Evolutionary conservation across 2,113 vertebrate species (phyloP).

Genomic region (Sorex fumeus): DNA sequence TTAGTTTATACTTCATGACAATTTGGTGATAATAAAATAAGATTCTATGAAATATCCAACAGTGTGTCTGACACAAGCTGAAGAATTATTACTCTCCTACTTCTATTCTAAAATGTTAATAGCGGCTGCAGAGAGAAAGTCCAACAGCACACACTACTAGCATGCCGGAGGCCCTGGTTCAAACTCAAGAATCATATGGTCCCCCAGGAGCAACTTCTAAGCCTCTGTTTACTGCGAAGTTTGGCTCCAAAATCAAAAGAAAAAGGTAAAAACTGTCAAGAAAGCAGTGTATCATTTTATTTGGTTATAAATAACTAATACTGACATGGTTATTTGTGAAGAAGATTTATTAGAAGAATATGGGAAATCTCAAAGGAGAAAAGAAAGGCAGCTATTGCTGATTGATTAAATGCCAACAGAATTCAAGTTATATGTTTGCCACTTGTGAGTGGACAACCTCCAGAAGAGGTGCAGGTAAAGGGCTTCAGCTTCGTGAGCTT

Average conservation of each 20-base stretch:
- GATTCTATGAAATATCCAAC: constrained; percentile 49
- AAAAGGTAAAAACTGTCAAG: no score
- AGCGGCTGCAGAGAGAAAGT: background rate
- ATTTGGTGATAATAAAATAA: constrained; percentile 36
- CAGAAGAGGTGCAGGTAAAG: background rate
- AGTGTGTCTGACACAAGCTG: constrained; percentile 17
- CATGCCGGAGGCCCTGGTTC: no score
- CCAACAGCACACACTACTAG: no score
- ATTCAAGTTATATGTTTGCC: background rate
- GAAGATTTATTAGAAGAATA: constrained; percentile 25
- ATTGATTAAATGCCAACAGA: background rate
- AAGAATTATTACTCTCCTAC: constrained; percentile 33
- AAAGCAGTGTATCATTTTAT: constrained; percentile 31
- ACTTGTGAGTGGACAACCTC: background rate
- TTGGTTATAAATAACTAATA: constrained; percentile 54
- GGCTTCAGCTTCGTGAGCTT: background rate
- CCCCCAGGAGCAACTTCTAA: no score
- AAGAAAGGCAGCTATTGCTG: constrained; percentile 37
- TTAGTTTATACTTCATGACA: constrained; percentile 37
- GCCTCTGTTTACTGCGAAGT: no score
- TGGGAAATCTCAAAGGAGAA: constrained; percentile 35
- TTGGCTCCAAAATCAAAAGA: no score
- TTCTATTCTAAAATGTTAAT: constrained; percentile 65
- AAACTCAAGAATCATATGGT: no score
- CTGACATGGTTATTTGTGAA: constrained; percentile 51